Evolutionary conservation across 2,888 invertebrate genomes (phyloP), one percentile per base, ranked within the genome.

Genomic region (Macaria notata): DNA sequence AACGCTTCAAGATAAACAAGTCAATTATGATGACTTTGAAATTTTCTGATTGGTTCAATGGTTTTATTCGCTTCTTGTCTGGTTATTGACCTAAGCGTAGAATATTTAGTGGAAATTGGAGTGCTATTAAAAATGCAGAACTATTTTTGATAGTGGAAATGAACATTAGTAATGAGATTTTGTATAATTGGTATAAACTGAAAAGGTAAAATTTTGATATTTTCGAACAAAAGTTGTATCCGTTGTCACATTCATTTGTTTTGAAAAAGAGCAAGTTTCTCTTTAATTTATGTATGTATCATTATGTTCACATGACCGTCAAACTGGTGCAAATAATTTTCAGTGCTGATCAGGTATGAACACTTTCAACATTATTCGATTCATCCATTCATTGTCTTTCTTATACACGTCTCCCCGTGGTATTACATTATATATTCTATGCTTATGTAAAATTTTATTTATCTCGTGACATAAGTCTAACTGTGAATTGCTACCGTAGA

Each of bases 21-120:
- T 71, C 69, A 72, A 77, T 76, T 78, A 73, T 39, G 29, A 71
- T 68, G 65, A 62, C 56, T 75, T 77, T 76, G 70, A 77, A 75
- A 69, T 72, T 66, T 19, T 31, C 39, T 33, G 49, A 4, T 33
- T 39, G 4, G 39, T 4, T 8, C 9, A 9, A 9, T 30, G 50
- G 36, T 43, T 50, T 44, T 31, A 41, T 41, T 4, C 8, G 9
- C 7, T 41, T 49, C 46, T 41, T 9, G 42, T 33, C 39, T 52
- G 61, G 58, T 62, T 62, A 66, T 62, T 71, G 65, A 66, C 65
- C 58, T 46, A 39, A 38, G 41, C 48, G 36, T 47, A 52, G 47
- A 49, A 55, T 54, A 54, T 57, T 60, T 49, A 51, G 54, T 59
- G 50, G 46, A 51, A 46, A 48, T 64, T 51, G 54, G 59, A 53